These are phyloP conservation scores for Hedychridium roseum DNA, from an alignment of 2,888 invertebrate species.

Conservation along the genomic window DNA sequence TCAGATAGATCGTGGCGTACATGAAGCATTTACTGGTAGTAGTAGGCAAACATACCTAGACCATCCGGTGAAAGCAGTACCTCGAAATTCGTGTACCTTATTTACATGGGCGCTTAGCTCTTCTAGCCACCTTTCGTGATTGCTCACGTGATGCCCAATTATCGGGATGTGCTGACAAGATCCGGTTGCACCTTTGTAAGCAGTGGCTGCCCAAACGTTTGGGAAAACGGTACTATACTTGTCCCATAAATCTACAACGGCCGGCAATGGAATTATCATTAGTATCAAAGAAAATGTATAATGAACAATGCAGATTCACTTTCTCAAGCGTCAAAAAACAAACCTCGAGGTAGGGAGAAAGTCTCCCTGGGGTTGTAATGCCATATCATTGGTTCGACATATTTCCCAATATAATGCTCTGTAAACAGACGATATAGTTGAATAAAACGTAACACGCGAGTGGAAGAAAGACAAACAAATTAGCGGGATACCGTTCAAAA, in stretches of 20 bases:
- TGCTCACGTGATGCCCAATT: constrained; percentile 76
- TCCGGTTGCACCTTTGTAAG: constrained; percentile 88
- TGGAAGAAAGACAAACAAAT: constrained; percentile 14
- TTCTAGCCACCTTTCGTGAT: constrained; percentile 77
- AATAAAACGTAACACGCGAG: constrained; percentile 3
- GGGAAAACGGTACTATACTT: constrained; percentile 74
- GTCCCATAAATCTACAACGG: constrained; percentile 70
- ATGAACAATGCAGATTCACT: neutral
- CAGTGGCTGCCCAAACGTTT: constrained; percentile 80
- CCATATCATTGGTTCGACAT: constrained; percentile 77
- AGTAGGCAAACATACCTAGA: constrained; percentile 68
- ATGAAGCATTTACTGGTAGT: no score
- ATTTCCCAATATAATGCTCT: constrained; percentile 70
- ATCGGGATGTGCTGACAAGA: constrained; percentile 75
- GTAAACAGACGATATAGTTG: constrained; percentile 27
- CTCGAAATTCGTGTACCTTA: constrained; percentile 68
- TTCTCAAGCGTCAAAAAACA: constrained; percentile 6
- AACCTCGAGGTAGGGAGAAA: constrained; percentile 65
- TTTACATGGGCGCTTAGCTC: constrained; percentile 66
- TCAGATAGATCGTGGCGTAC: no score
- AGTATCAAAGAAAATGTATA: neutral
- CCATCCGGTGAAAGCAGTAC: constrained; percentile 78
- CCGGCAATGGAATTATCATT: no score
- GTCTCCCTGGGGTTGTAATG: constrained; percentile 70
- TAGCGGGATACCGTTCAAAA: constrained; percentile 67